Base-by-base conservation (phyloP, 2,888 invertebrate genomes). In the Athrips mouffetella region DNA sequence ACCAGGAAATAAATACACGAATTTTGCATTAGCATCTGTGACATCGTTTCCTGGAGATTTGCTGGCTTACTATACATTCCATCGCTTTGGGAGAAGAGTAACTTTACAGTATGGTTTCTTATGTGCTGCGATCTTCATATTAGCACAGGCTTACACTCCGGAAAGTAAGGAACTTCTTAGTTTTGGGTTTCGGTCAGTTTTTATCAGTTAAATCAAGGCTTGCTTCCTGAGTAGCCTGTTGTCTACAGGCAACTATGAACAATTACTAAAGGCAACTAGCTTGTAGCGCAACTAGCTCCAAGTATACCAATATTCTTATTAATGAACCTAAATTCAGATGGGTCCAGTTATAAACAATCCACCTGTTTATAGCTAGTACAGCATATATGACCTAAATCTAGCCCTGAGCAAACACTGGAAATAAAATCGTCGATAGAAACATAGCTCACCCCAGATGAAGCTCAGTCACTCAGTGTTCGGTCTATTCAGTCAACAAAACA, bases 1-100 rank as follows among this genome's bases (percentile, higher is more conserved):
- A 25, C 84, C 84, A 2, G 84, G 84, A 27, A 73, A 81, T 47
- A 83, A 83, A 62, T 83, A 84, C 33, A 72, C 67, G 0, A 83
- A 82, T 54, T 83, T 84, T 42, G 67, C 80, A 33, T 50, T 83
- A 16, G 53, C 75, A 1, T 70, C 83, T 0, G 33, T 80, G 1
- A 67, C 74, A 0, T 76, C 82, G 0, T 81, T 84, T 41, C 84
- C 82, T 16, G 84, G 83, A 21, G 84, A 84, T 55, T 16, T 81
- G 0, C 51, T 84, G 16, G 73, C 80, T 0, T 76, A 65, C 48
- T 76, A 61, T 31, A 62, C 70, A 1, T 76, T 83, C 41, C 72
- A 74, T 41, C 77, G 63, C 45, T 76, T 65, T 56, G 84, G 83
- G 8, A 65, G 84, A 48, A 79, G 54, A 55, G 58, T 77, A 23